phyloP scores from a whole-genome alignment of 2,888 invertebrate species.

The Mesoligia furuncula region DNA sequence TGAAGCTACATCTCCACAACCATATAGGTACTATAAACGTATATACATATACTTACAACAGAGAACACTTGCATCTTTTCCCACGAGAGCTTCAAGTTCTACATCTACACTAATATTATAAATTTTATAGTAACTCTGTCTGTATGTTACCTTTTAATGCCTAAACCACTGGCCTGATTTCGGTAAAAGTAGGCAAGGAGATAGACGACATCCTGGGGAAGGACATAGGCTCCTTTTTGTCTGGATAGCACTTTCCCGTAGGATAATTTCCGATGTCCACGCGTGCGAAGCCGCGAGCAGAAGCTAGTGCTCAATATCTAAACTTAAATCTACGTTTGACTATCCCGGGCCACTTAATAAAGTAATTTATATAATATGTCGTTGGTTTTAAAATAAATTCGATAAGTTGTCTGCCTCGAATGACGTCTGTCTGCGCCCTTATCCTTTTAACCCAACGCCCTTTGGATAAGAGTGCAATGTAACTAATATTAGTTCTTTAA shows the following conservation, averaged over 20 bases:
- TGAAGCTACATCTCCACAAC: neutral
- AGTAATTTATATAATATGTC: slow-evolving; percentile 24
- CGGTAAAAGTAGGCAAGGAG: no score
- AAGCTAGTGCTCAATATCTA: neutral
- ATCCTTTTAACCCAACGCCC: slow-evolving; percentile 71
- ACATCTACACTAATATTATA: no score
- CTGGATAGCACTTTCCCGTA: no score
- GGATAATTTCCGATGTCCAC: no score
- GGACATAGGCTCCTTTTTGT: no score
- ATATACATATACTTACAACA: no score
- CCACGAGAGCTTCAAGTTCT: neutral
- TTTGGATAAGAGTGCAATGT: slow-evolving; percentile 58
- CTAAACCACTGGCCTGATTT: no score
- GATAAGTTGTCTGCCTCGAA: slow-evolving; percentile 63
- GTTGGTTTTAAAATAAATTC: slow-evolving; percentile 50
- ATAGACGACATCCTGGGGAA: no score
- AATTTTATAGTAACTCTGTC: no score
- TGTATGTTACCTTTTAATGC: no score
- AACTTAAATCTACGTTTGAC: slow-evolving; percentile 6
- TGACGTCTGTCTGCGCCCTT: slow-evolving; percentile 76
- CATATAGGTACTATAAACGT: no score
- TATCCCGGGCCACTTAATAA: neutral
- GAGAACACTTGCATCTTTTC: neutral
- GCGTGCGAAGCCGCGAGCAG: neutral
- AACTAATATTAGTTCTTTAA: slow-evolving; percentile 45